A percentile compares a stretch with the other conserved stretches of the same genome.
Conservation (phyloP, 37 sponge, comb jelly and placozoan species). For the Geodia barretti region DNA sequence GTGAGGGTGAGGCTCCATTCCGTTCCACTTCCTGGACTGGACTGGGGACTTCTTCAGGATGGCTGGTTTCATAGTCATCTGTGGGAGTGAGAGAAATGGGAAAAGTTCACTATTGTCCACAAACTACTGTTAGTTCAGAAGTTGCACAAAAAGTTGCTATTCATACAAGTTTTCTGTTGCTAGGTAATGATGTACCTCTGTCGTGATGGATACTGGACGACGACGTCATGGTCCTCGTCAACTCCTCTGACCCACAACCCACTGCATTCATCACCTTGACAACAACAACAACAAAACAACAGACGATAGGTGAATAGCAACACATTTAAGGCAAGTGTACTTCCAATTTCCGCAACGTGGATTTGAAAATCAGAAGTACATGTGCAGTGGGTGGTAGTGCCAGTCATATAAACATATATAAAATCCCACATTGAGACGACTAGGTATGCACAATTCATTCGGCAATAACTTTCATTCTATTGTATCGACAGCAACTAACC, state of each 20-base stretch:
- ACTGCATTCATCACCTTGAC: constrained; percentile 54
- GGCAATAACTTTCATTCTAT: too few relatives aligned
- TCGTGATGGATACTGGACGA: constrained; percentile 68
- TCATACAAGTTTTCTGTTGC: too few relatives aligned
- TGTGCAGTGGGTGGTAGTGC: background rate
- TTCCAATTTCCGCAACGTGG: too few relatives aligned
- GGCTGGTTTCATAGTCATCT: constrained; percentile 85
- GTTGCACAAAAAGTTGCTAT: too few relatives aligned
- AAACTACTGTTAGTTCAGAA: too few relatives aligned
- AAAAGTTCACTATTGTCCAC: too few relatives aligned
- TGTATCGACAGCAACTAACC: too few relatives aligned
- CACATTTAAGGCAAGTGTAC: too few relatives aligned
- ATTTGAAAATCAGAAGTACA: background rate
- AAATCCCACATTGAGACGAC: too few relatives aligned
- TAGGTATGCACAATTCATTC: too few relatives aligned
- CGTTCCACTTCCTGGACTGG: too few relatives aligned
- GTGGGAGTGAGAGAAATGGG: background rate
- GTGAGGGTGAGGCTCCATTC: too few relatives aligned
- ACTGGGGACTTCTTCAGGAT: constrained; percentile 63
- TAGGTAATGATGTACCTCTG: background rate
- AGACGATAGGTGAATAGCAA: background rate
- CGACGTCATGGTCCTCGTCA: constrained; percentile 74
- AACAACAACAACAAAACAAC: background rate
- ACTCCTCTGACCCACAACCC: constrained; percentile 67
- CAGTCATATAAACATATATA: background rate